Percentiles rank a stretch among this genome's conserved stretches.
phyloP scores from a whole-genome alignment of 2,113 vertebrate species.

The Strigops habroptila region DNA sequence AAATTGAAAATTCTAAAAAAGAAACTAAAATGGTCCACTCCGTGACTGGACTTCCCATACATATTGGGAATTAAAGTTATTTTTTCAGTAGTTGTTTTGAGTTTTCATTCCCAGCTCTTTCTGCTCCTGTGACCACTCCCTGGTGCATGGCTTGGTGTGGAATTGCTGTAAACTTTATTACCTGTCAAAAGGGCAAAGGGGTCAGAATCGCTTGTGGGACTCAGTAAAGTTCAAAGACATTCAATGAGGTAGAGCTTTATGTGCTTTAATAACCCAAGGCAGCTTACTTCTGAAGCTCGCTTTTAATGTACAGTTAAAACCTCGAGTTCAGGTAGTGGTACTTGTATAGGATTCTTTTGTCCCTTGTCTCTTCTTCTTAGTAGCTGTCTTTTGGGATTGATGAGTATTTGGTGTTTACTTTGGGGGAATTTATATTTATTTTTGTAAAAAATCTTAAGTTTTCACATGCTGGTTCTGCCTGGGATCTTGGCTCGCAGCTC shows the following conservation, averaged over 20 bases:
- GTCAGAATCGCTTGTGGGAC: slow-evolving; percentile 92
- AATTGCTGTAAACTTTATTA: slow-evolving; percentile 99
- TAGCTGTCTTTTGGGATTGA: background rate
- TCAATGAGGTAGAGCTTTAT: slow-evolving; percentile 87
- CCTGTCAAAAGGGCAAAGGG: slow-evolving; percentile 95
- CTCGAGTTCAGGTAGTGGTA: slow-evolving; percentile 61
- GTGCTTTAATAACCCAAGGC: slow-evolving; percentile 88
- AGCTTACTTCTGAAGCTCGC: slow-evolving; percentile 80
- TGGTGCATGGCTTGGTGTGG: slow-evolving; percentile 97
- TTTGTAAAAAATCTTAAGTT: background rate
- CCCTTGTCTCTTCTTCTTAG: slow-evolving; percentile 43
- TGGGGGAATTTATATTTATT: background rate
- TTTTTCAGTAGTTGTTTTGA: slow-evolving; percentile 21
- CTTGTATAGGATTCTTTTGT: slow-evolving; percentile 27
- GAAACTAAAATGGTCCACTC: background rate
- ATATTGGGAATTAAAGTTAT: slow-evolving; percentile 50
- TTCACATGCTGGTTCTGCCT: background rate
- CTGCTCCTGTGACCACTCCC: slow-evolving; percentile 81
- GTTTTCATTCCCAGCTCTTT: slow-evolving; percentile 76
- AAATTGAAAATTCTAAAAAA: background rate
- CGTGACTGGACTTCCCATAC: background rate
- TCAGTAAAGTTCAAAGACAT: slow-evolving; percentile 97
- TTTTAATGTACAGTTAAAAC: slow-evolving; percentile 82
- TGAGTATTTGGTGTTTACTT: background rate
- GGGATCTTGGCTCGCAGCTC: background rate